Evolutionary conservation across 2,113 vertebrate species (phyloP), one percentile per base, ranked within the genome.

Genomic region (Litocranius walleri): DNA sequence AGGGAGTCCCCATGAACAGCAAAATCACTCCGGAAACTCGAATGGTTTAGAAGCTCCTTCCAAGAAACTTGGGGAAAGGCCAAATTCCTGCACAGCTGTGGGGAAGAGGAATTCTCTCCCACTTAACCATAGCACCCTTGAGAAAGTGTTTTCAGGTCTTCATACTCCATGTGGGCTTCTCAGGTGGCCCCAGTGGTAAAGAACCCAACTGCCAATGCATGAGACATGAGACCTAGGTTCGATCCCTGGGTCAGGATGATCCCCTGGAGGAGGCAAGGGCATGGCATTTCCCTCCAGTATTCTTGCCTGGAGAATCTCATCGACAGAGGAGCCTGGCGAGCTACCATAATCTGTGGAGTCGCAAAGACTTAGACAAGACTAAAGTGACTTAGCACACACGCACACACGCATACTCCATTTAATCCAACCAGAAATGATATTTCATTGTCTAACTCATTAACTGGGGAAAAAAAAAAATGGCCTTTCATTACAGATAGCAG

Each of bases 21-120:
- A 61, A 5, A 81, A 50, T 86, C 27, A 88, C 23, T 10, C 27
- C 0, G 33, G 90, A 93, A 82, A 92, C 81, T 21, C 21, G 6
- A 40, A 57, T 4, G 5, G 5, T 81, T 74, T 45, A 80, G 85
- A 91, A 64, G 52, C 8, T 71, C 64, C 25, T 56, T 80, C n/a
- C 4, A 23, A 93, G 87, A 40, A 82, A 67, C 4, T 61, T 77
- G 88, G 50, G n/a, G 21, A 23, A 93, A 96, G 23, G 67, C 48
- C 25, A 61, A 33, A 56, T n/a, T 77, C 25, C 6, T 59, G n/a
- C 29, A 21, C 3, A 64, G 56, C 27, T 62, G n/a, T 19, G 10
- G 7, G 19, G 25, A 62, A 85, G 56, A 86, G 80, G 30, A 62
- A 74, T 48, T 40, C 85, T 74, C 67, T 36, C 67, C n/a, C 17